A percentile compares a stretch with the other conserved stretches of the same genome.
phyloP scores from a whole-genome alignment of 2,888 invertebrate genomes.

The Pycnomerus fuliginosus region DNA sequence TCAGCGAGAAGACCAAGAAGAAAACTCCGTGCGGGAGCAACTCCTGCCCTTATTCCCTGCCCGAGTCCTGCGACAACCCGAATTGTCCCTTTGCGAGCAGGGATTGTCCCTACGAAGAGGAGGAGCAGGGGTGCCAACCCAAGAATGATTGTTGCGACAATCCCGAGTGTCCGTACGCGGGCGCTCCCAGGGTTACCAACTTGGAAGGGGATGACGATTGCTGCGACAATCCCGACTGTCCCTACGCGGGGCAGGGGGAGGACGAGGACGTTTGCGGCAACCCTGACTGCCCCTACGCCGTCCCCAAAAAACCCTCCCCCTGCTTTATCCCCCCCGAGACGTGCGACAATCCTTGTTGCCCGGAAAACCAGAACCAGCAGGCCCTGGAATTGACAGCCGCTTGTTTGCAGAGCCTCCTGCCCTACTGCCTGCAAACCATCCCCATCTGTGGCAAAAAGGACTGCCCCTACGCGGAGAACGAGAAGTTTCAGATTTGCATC shows the following conservation, averaged over 20 bases:
- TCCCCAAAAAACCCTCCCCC: slow-evolving; percentile 24
- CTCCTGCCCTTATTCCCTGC: slow-evolving; percentile 43
- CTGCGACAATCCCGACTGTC: slow-evolving; percentile 25
- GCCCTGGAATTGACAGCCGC: not conserved
- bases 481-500: not conserved
- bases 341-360: slow-evolving; percentile 30
- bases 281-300: slow-evolving; percentile 34
- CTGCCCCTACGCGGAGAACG: not conserved
- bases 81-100: slow-evolving; percentile 19
- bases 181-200: not conserved
- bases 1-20: slow-evolving; percentile 32
- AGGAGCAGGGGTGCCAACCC: slow-evolving; percentile 1
- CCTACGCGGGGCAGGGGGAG: slow-evolving; percentile 3
- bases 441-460: too few species aligned
- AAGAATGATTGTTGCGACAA: slow-evolving; percentile 23
- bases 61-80: slow-evolving; percentile 29
- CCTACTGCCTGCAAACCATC: too few species aligned
- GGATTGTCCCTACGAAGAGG: slow-evolving; percentile 16
- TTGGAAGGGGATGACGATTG: slow-evolving; percentile 13
- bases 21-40: slow-evolving; percentile 43
- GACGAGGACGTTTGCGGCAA: slow-evolving; percentile 20
- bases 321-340: slow-evolving; percentile 1
- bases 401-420: not conserved
- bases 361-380: slow-evolving; percentile 3
- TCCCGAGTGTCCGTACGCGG: slow-evolving; percentile 28